Base-by-base conservation (phyloP, 2,113 vertebrate genomes). In the Rhinichthys klamathensis region DNA sequence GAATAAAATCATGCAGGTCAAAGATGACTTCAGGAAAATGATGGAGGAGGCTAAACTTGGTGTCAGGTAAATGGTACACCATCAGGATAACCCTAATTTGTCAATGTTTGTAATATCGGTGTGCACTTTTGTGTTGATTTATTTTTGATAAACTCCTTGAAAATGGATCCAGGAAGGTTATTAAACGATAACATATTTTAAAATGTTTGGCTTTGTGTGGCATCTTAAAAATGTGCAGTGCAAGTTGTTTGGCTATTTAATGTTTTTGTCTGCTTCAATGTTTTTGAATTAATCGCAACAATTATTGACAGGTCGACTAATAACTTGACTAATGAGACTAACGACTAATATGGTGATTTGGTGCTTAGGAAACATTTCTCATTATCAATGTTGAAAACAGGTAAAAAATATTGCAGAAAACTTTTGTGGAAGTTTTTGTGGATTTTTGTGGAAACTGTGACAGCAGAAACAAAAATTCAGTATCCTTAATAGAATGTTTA, bases 11-110 rank as follows among this genome's bases (percentile, higher is more conserved):
- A 97, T 99, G 96, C 98, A 98, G 93, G 96, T 97, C 90, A 99
- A 99, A 94, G 98, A 99, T 79, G 98, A 99, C 89, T 99, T 99
- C 94, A 98, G 97, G 94, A 98, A 96, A 95, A 97, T 99, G 97
- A 98, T 99, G 96, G 98, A 99, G 91, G 98, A 99, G 86, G 93
- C 96, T 61, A 99, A 97, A 90, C 94, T 99, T 89, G 97, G 95
- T 67, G 93, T 96, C 70, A 97, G 98, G 98, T 98, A 83, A 84
- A 54, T 1, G 8, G 18, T 56, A 21, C 18, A 73, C 6, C 83
- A 38, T 61, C 6, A 13, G 63, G 38, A 73, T 41, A 1, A 73
- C 12, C 10, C 32, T 44, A 41, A 44, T 44, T 44, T 35, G 21
- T 46, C 65, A 69, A 4, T 35, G 30, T 18, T 69, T 7, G 32